Conservation (phyloP, 2,888 invertebrate species). For the Maniola hyperantus region DNA sequence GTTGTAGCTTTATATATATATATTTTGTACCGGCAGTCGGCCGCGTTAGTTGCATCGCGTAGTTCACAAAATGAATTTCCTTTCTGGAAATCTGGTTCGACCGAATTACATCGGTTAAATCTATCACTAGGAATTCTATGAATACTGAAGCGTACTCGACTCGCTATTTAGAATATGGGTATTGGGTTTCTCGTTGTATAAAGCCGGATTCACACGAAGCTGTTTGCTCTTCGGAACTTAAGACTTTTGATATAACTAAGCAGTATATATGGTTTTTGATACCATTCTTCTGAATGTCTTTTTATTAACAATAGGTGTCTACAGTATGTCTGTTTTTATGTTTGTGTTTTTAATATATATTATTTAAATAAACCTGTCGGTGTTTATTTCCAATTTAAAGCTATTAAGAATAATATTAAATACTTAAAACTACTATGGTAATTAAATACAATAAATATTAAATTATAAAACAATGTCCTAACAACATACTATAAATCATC, state of each 20-base stretch:
- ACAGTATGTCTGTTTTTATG: background rate
- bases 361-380: too few relatives aligned
- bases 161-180: background rate
- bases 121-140: background rate
- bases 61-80: background rate
- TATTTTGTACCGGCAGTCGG: background rate
- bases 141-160: background rate
- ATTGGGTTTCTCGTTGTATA: too few relatives aligned
- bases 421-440: too few relatives aligned
- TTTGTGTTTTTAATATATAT: too few relatives aligned
- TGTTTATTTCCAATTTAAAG: background rate
- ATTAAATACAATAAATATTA: too few relatives aligned
- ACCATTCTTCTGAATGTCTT: background rate
- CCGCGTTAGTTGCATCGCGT: background rate
- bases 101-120: background rate
- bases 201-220: background rate
- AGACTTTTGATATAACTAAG: background rate
- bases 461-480: too few relatives aligned
- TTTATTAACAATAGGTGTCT: background rate
- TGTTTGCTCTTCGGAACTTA: background rate
- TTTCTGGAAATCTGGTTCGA: background rate
- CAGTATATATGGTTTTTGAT: too few relatives aligned
- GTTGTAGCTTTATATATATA: background rate
- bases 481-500: too few relatives aligned
- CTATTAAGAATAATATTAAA: too few relatives aligned